Percentiles rank a stretch among this genome's conserved stretches.
phyloP scores from a whole-genome alignment of 2,113 vertebrate species.

The Diphyllodes magnificus region DNA sequence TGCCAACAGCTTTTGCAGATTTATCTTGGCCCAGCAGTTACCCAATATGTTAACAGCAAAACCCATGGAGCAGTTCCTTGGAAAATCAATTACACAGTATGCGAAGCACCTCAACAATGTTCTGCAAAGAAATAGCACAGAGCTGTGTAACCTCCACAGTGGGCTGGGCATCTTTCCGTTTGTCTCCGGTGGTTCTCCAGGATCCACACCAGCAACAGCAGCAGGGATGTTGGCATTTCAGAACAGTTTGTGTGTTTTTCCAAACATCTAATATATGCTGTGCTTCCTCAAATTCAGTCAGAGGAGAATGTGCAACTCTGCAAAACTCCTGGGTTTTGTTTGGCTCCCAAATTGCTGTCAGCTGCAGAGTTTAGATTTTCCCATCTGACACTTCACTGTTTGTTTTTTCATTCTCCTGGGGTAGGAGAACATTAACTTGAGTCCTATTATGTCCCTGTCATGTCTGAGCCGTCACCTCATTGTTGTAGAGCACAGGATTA shows the following conservation, averaged over 20 bases:
- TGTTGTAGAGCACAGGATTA: constrained; percentile 3
- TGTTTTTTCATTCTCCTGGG: constrained; percentile 39
- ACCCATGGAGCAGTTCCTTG: constrained; percentile 44
- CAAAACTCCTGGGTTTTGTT: constrained; percentile 50
- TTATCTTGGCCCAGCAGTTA: constrained; percentile 51
- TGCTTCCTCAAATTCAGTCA: constrained; percentile 27
- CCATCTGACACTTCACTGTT: constrained; percentile 40
- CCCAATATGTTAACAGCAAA: constrained; percentile 17
- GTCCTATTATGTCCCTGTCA: background rate
- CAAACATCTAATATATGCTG: constrained; percentile 9
- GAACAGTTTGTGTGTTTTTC: constrained; percentile 25
- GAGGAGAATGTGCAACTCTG: constrained; percentile 58
- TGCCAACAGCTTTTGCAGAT: constrained; percentile 40
- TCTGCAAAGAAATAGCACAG: background rate
- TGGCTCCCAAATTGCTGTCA: constrained; percentile 47
- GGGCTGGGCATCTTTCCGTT: constrained; percentile 10
- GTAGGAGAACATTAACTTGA: background rate
- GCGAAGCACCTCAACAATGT: constrained; percentile 17
- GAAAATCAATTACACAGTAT: constrained; percentile 51
- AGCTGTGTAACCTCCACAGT: background rate
- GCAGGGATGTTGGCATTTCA: background rate
- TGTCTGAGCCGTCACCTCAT: background rate
- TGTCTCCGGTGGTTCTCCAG: background rate
- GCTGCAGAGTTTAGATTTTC: constrained; percentile 33
- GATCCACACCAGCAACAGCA: background rate